Conservation (phyloP, 2,888 invertebrate species). For the Operophtera brumata region DNA sequence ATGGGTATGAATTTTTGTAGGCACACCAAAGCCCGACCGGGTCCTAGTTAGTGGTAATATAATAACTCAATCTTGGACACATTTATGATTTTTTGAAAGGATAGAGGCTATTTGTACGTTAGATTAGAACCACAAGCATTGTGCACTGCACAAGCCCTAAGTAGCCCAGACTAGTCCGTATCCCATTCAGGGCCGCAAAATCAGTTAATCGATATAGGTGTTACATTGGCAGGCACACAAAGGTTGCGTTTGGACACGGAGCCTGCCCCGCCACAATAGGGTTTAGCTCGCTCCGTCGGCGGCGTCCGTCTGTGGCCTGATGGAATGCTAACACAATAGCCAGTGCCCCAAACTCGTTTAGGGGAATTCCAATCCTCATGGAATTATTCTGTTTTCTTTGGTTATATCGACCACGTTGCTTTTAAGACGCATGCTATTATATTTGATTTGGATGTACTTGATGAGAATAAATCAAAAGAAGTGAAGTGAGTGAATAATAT, state of each 20-base stretch:
- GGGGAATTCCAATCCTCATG: slow-evolving; percentile 21
- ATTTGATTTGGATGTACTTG: neutral
- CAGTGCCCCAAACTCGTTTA: slow-evolving; percentile 29
- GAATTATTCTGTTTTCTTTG: slow-evolving; percentile 13
- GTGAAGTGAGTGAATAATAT: too few species aligned
- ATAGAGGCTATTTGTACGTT: too few species aligned
- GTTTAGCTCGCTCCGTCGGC: slow-evolving; percentile 39
- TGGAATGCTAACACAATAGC: slow-evolving; percentile 43
- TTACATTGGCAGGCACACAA: slow-evolving; percentile 55
- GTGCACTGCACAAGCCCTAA: neutral
- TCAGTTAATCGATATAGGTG: slow-evolving; percentile 64
- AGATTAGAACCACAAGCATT: neutral
- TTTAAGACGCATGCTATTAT: neutral
- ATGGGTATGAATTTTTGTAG: too few species aligned
- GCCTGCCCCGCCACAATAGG: slow-evolving; percentile 53
- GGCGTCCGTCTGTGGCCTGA: slow-evolving; percentile 34
- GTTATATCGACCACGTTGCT: slow-evolving; percentile 1
- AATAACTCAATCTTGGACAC: too few species aligned
- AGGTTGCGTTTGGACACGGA: slow-evolving; percentile 53
- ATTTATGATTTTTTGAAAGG: too few species aligned
- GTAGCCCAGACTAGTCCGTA: neutral
- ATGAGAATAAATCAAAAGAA: too few species aligned
- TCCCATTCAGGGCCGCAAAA: slow-evolving; percentile 43
- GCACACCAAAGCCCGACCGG: too few species aligned
- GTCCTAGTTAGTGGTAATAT: too few species aligned